Conservation (phyloP, 2,888 invertebrate species). For the Rhagonycha fulva region DNA sequence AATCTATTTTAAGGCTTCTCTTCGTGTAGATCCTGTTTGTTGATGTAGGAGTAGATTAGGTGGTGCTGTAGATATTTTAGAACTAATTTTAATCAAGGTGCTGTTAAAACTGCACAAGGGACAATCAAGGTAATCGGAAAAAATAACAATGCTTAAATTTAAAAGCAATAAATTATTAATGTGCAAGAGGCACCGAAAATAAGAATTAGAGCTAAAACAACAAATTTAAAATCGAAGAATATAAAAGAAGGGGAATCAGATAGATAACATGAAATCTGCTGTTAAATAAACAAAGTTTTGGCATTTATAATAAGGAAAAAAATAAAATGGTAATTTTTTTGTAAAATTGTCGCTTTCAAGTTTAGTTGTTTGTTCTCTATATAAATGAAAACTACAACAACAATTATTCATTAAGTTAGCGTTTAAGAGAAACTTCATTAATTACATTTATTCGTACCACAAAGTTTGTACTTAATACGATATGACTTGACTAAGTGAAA, state of each 20-base stretch:
- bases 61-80: background rate
- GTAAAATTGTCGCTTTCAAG: background rate
- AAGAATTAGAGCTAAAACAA: background rate
- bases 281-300: background rate
- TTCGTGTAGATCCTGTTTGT: background rate
- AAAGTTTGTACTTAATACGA: background rate
- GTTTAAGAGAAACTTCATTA: background rate
- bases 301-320: background rate
- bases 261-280: background rate
- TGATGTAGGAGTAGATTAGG: background rate
- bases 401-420: background rate
- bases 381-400: background rate
- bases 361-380: background rate
- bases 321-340: background rate
- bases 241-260: background rate
- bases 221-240: background rate
- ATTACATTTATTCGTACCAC: background rate
- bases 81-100: background rate
- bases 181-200: background rate
- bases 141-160: background rate
- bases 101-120: background rate
- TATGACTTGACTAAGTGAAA: background rate
- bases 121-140: background rate
- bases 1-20: background rate
- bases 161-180: background rate